These are phyloP conservation scores for Adoxophyes honmai DNA, from an alignment of 1,140 invertebrate species.

Conservation along the genomic window DNA sequence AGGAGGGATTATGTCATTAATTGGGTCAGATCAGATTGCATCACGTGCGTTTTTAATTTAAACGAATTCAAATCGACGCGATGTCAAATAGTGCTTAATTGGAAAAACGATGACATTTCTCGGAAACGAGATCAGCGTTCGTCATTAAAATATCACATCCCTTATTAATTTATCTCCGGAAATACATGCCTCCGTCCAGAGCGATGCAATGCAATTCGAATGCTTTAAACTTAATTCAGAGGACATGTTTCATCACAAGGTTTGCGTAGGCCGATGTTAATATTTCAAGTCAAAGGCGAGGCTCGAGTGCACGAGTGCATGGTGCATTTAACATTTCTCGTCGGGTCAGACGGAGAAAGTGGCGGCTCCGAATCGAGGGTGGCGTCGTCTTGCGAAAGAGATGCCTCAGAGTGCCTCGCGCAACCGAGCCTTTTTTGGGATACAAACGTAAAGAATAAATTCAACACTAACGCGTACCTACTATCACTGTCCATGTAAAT, in stretches of 20 bases:
- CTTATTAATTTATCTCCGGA: neutral
- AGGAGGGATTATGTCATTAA: constrained; percentile 60
- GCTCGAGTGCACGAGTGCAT: constrained; percentile 6
- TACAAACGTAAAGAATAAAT: constrained; percentile 7
- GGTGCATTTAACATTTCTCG: constrained; percentile 50
- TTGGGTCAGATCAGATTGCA: constrained; percentile 63
- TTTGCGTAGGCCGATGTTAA: constrained; percentile 10
- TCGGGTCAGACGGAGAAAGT: constrained; percentile 55
- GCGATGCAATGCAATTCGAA: neutral
- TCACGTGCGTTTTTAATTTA: constrained; percentile 49
- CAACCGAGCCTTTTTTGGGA: constrained; percentile 22
- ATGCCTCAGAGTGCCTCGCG: constrained; percentile 6
- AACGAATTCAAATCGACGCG: constrained; percentile 39
- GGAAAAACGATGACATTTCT: constrained; percentile 24
- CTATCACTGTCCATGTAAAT: no score
- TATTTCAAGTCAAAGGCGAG: constrained; percentile 13
- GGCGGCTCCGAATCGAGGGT: constrained; percentile 40
- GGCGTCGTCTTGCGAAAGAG: constrained; percentile 51
- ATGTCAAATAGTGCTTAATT: constrained; percentile 35
- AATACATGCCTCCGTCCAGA: neutral
- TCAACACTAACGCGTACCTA: no score
- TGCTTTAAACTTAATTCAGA: constrained; percentile 13
- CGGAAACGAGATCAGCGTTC: constrained; percentile 18
- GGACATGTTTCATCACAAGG: constrained; percentile 4
- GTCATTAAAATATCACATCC: constrained; percentile 2